Evolutionary conservation across 1,140 invertebrate species (phyloP), one percentile per base, ranked within the genome.

Genomic region (Glossosoma conforme): DNA sequence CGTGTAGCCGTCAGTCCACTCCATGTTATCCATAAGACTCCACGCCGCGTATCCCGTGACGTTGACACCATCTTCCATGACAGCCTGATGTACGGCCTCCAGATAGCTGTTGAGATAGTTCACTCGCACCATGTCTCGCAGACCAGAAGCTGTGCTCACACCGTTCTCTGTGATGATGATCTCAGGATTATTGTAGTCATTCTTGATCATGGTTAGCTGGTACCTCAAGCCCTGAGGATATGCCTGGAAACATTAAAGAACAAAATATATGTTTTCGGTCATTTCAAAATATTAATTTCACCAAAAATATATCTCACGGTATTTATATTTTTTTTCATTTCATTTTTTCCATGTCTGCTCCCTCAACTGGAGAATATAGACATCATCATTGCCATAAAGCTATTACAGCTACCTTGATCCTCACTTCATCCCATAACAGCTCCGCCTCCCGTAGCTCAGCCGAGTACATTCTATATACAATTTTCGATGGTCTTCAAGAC

Each of bases 81-180:
- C 58, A 41, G 56, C 61, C 33, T 63, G 49, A 11, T 59, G 56
- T 1, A 64, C 35, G 2, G 58, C 53, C 43, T 63, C 51, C 38
- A 72, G 61, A 45, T 69, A 56, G n/a, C 51, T 32, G 21, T 54
- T 58, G 2, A 54, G 35, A 55, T 59, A 66, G n/a, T 62, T 41
- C 0, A 81, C 66, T 49, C 82, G 67, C 9, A 70, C 63, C 2
- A 55, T 28, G 61, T 86, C 82, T 18, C 76, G 52, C 1, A 79
- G 37, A 9, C 68, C 66, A 5, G 66, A 67, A 15, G 64, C 60
- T 62, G 81, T 77, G 30, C 80, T 66, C 52, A 74, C 69, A 2
- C 85, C 85, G 61, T 86, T 87, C 70, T 87, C 85, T 3, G 80
- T 80, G 8, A 88, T 74, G n/a, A 80, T 67, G 14, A 87, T 68